phyloP scores from a whole-genome alignment of 2,797 vertebrate species.

The Chaetodon trifasciatus region DNA sequence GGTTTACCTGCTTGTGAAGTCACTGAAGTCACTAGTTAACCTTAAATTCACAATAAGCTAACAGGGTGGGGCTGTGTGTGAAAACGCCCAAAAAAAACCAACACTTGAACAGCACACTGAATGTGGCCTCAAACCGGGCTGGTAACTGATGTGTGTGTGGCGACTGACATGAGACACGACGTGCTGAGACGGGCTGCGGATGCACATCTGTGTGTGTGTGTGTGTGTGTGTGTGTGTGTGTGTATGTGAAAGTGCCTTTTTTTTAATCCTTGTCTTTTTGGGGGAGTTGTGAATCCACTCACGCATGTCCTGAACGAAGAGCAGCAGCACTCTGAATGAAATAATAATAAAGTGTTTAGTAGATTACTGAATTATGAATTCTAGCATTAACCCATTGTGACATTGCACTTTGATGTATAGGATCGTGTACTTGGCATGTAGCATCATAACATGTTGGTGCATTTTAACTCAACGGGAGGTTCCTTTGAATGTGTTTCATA shows the following conservation, averaged over 20 bases:
- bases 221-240: constrained; percentile 54
- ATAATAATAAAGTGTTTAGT: constrained; percentile 84
- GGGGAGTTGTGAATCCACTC: constrained; percentile 87
- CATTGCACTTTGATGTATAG: constrained; percentile 99
- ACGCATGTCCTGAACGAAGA: constrained; percentile 80
- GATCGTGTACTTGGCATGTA: constrained; percentile 98
- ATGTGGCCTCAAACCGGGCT: constrained; percentile 77
- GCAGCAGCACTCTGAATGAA: constrained; percentile 85
- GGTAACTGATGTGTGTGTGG: constrained; percentile 56
- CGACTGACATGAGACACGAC: constrained; percentile 43
- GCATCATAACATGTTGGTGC: constrained; percentile 94
- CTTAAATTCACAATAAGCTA: constrained; percentile 85
- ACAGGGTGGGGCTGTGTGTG: constrained; percentile 80
- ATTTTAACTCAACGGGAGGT: constrained; percentile 89
- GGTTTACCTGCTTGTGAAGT: constrained; percentile 76
- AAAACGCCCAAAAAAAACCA: constrained; percentile 70
- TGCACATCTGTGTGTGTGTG: constrained; percentile 49
- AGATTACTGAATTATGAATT: constrained; percentile 77
- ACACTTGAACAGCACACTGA: constrained; percentile 86
- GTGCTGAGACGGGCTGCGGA: constrained; percentile 46
- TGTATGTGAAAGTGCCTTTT: constrained; percentile 96
- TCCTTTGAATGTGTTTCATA: constrained; percentile 95
- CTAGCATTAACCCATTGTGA: constrained; percentile 96
- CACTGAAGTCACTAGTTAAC: constrained; percentile 83
- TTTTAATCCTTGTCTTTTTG: constrained; percentile 73